Evolutionary conservation across 2,888 invertebrate genomes (phyloP), one percentile per base, ranked within the genome.

Genomic region (Drosophila sordidula): DNA sequence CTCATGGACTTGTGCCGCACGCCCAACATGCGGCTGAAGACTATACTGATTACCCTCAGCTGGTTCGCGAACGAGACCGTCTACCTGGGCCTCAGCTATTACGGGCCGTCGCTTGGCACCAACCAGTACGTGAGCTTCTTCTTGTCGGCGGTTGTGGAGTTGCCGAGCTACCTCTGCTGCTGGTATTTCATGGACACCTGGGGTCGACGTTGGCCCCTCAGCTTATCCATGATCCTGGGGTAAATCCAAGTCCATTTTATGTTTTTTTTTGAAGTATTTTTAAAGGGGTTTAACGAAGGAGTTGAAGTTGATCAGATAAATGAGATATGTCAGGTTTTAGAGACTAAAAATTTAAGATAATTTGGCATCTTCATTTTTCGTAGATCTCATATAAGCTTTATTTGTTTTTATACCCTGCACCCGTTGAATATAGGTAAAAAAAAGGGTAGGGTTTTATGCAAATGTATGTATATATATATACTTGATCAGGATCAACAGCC

Each of bases 61-160:
- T 97, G 97, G 97, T 97, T 98, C 90, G 97, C 97, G 50, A 98
- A 97, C 83, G 97, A 97, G 89, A 97, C 96, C 91, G 98, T 98
- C 2, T 98, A 98, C 90, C 96, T 98, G 16, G 98, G 98, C 0
- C 93, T 98, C 39, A 97, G 97, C 78, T 97, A 98, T 90, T 98
- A 98, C 86, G 97, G 97, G 0, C 97, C 98, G 9, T 96, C 97
- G 1, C 93, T 98, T 55, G 98, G 98, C 9, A 96, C 94, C 86
- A 96, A 97, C 91, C 96, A 97, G 85, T 97, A 98, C 92, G 93
- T 98, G 86, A 97, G 97, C 88, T 98, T 98, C 91, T 95, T 97
- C 70, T 93, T 98, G 45, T 97, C 97, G 3, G 96, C 97, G 0
- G 94, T 95, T 0, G 97, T 97, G 4, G 98, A 98, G 92, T 95